Evolutionary conservation across 2,888 invertebrate species (phyloP), one percentile per base, ranked within the genome.

Genomic region (Deilephila elpenor): DNA sequence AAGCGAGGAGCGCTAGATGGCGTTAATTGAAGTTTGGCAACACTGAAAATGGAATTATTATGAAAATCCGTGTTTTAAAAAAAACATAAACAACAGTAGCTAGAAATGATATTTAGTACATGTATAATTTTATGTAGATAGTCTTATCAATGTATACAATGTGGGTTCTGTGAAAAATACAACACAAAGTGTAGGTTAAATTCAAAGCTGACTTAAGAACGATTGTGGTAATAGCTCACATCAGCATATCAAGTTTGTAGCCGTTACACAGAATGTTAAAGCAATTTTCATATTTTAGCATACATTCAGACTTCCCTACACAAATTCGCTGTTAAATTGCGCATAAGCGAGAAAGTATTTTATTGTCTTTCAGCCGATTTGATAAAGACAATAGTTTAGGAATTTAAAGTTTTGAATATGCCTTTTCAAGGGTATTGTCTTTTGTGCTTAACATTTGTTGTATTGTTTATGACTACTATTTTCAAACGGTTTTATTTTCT

Each of bases 261-360:
- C 67, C 25, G 51, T 51, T 25, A 20, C 67, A 51, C 44, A 25
- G 51, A 67, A 44, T 67, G 64, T 44, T 51, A 51, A 44, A 67
- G 51, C 67, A 67, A 67, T 67, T 67, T 67, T 67, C 67, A 67
- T 67, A 67, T 67, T 67, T 67, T 51, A 67, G 67, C 51, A 67
- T 67, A 25, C 25, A 67, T 67, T 67, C 25, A 67, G 51, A 67
- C 44, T 67, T 67, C 25, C 51, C 44, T 51, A 51, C 64, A 64
- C 64, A 51, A 44, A 67, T 37, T 64, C 37, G 67, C 44, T 67
- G 67, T 44, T 67, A 67, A 64, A 64, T 64, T 37, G 37, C 25
- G 51, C 67, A 17, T 51, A 20, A 51, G 14, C 8, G 3, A 6
- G n/a, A 64, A 32, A 44, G 51, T 51, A 44, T 44, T 14, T n/a